phyloP scores from a whole-genome alignment of 53 echinoderm and acorn worm genomes.

The Hippasteria phrygiana region DNA sequence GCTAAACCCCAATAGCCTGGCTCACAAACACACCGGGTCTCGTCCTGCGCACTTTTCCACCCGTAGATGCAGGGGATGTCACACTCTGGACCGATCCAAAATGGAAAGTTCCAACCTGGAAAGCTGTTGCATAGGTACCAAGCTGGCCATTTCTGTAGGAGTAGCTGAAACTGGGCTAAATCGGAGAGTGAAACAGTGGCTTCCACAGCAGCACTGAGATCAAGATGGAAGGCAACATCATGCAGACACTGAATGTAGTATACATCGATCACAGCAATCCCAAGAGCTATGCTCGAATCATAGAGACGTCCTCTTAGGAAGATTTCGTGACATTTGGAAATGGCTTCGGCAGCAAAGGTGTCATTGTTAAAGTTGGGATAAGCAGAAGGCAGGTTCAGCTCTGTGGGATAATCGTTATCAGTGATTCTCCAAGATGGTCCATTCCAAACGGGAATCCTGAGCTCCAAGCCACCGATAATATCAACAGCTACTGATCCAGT shows the following conservation, averaged over 20 bases:
- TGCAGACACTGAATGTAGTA: slow-evolving; percentile 78
- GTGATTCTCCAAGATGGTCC: slow-evolving; percentile 70
- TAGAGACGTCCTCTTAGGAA: slow-evolving; percentile 64
- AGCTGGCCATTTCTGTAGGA: slow-evolving; percentile 74
- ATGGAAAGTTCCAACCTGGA: slow-evolving; percentile 74
- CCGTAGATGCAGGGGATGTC: slow-evolving; percentile 81
- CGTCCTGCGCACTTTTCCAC: slow-evolving; percentile 6
- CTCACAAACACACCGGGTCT: slow-evolving; percentile 68
- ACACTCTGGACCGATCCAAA: slow-evolving; percentile 79
- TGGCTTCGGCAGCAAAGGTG: slow-evolving; percentile 58
- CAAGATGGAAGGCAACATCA: slow-evolving; percentile 78
- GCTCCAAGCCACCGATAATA: slow-evolving; percentile 52
- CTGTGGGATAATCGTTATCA: slow-evolving; percentile 62
- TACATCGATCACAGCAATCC: slow-evolving; percentile 49
- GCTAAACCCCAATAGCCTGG: slow-evolving; percentile 78
- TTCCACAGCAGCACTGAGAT: slow-evolving; percentile 75
- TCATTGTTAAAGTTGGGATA: slow-evolving; percentile 69
- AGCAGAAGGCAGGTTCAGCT: slow-evolving; percentile 32
- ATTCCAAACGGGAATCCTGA: slow-evolving; percentile 63
- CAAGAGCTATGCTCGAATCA: slow-evolving; percentile 63
- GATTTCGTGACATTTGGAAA: slow-evolving; percentile 61
- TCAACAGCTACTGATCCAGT: slow-evolving; percentile 58
- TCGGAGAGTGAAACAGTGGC: slow-evolving; percentile 73
- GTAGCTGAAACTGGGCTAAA: slow-evolving; percentile 57
- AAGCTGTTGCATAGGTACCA: slow-evolving; percentile 75